Evolutionary conservation across 2,113 vertebrate genomes (phyloP), one percentile per base, ranked within the genome.

Genomic region (Bombycilla garrulus): DNA sequence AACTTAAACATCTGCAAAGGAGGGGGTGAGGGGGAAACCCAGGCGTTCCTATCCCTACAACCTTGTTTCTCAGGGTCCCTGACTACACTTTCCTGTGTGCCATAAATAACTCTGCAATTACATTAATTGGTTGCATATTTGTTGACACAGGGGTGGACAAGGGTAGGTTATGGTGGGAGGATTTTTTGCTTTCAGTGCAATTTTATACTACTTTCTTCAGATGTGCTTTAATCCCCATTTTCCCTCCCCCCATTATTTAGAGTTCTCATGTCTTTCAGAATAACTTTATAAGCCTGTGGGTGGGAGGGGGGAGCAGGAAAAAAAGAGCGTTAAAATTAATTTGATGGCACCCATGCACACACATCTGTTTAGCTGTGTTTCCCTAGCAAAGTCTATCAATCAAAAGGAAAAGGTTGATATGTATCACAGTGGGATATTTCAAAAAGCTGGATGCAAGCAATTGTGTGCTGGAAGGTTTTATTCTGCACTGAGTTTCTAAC

Each of bases 121-220:
- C 94, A 97, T 98, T 98, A 98, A 98, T 98, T 98, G 98, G 98
- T 98, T 98, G 97, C 98, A 98, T 98, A 98, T 98, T 98, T 98
- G 97, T 98, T 98, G 98, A 98, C 97, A 97, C 96, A 92, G 92
- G 84, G 87, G 94, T 96, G 92, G 96, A 94, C 78, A 86, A 72
- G 96, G 90, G 87, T 92, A 91, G 89, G 84, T 93, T 97, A 92
- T 78, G 86, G 96, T 97, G 97, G 95, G 97, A 92, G 82, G 92
- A 73, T 96, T 96, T 96, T 96, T 95, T 91, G 79, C 87, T 91
- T 97, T 96, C 93, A 78, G 97, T 96, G 97, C 94, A 92, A 88
- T 91, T 94, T 97, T 96, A 94, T 93, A 92, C 90, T 95, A 38
- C 86, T 93, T 96, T 94, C 82, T 78, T 97, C 96, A 94, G 85